phyloP scores from a whole-genome alignment of 2,888 invertebrate genomes.

The Luperina nickerlii region DNA sequence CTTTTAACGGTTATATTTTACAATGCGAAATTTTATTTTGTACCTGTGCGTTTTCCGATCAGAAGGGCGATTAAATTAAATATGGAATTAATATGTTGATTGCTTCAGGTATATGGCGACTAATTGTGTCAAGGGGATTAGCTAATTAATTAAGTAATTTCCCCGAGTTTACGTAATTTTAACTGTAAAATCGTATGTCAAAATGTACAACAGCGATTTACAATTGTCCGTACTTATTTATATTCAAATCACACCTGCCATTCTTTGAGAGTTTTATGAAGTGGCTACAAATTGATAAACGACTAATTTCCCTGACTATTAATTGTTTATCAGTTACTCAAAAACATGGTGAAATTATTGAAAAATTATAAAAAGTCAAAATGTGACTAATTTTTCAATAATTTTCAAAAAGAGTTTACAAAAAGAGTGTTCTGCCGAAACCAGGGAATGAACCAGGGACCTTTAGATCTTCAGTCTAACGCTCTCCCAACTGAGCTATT shows the following conservation, averaged over 20 bases:
- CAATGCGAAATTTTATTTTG: not conserved
- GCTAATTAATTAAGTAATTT: not conserved
- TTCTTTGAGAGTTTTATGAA: not conserved
- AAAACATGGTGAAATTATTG: too few relatives aligned
- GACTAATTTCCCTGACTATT: not conserved
- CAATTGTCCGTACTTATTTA: not conserved
- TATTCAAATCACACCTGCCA: not conserved
- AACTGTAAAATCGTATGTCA: not conserved
- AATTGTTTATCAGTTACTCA: too few relatives aligned
- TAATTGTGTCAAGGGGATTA: not conserved
- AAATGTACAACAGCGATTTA: not conserved
- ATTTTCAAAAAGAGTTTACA: constrained; percentile 23
- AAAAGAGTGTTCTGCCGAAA: constrained; percentile 68
- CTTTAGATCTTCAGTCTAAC: constrained; percentile 79
- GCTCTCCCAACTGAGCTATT: constrained; percentile 79
- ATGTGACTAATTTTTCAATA: not conserved
- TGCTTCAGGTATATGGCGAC: not conserved
- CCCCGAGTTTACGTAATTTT: not conserved
- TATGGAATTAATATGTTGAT: not conserved
- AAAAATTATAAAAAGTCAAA: too few relatives aligned
- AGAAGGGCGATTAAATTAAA: not conserved
- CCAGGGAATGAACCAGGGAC: constrained; percentile 78
- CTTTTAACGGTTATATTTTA: constrained; percentile 18
- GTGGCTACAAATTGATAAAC: not conserved
- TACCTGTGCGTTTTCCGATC: not conserved